Evolutionary conservation across 2,113 vertebrate genomes (phyloP), one percentile per base, ranked within the genome.

Genomic region (Burhinus bistriatus): DNA sequence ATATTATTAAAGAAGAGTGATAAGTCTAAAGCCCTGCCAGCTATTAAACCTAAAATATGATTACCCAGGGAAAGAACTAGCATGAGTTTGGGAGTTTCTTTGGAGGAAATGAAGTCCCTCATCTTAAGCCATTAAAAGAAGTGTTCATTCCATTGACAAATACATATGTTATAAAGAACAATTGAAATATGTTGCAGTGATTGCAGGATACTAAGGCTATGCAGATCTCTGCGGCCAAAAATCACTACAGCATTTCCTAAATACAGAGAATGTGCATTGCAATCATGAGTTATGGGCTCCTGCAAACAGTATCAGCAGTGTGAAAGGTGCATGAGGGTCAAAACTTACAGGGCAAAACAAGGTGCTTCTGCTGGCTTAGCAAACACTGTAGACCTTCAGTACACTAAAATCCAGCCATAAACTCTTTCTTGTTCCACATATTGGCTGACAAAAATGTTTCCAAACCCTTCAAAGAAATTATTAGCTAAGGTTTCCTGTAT

Each of bases 171-270:
- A 62, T 8, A 49, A 80, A 83, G 34, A 77, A 61, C 1, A 44
- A 57, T 4, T 45, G 66, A 40, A 54, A 54, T 23, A 59, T 0
- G 0, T 26, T 59, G 9, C 17, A 47, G 36, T 27, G 2, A 45
- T 65, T 82, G 29, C 52, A 91, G 21, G 9, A 7, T 47, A 66
- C 11, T 45, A 81, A 64, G 8, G 12, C 26, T 66, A 68, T 54
- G 32, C 44, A 58, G 26, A 86, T 12, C 32, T 81, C 45, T 62
- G 55, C n/a, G 79, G 57, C 5, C 32, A 92, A 86, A 91, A 77
- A 29, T 40, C 36, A 27, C 44, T 40, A 78, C 2, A 26, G 5
- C 2, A 3, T 71, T 84, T 89, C 47, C 52, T 44, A 89, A 72
- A 78, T 29, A 69, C 19, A 71, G 38, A 69, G 17, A 51, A 51